Conservation (phyloP, 2,113 vertebrate genomes). For the Rissa tridactyla region DNA sequence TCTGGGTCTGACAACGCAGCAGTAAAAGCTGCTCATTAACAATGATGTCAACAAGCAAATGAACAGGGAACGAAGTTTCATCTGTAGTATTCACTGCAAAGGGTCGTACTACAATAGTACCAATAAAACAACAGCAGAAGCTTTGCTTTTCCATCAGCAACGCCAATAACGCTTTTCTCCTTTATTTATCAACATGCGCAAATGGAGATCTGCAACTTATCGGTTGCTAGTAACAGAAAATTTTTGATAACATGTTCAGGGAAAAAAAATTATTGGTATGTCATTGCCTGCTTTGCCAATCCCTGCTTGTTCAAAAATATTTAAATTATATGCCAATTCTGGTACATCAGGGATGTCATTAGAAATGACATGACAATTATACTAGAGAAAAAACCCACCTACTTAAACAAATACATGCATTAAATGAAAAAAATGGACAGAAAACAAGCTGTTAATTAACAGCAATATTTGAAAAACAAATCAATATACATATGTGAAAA, state of each 20-base stretch:
- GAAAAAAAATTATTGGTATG: neutral
- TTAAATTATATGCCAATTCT: neutral
- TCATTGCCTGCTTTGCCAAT: neutral
- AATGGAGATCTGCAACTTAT: neutral
- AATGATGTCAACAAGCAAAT: neutral
- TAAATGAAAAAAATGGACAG: neutral
- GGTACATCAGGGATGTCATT: neutral
- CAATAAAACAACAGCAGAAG: neutral
- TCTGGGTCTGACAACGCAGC: conserved; percentile 4
- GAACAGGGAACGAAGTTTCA: neutral
- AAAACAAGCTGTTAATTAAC: neutral
- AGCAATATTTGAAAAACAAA: neutral
- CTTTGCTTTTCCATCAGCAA: neutral
- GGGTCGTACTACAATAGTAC: neutral
- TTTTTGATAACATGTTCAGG: neutral
- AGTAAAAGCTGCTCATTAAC: conserved; percentile 54
- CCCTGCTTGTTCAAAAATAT: neutral
- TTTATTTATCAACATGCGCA: neutral
- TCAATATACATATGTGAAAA: neutral
- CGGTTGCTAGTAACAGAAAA: neutral
- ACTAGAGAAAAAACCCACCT: neutral
- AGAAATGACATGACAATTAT: neutral
- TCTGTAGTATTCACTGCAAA: neutral
- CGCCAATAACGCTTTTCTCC: neutral
- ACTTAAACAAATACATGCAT: neutral